Conservation (phyloP, 2,888 invertebrate genomes). For the Cepaea hortensis region DNA sequence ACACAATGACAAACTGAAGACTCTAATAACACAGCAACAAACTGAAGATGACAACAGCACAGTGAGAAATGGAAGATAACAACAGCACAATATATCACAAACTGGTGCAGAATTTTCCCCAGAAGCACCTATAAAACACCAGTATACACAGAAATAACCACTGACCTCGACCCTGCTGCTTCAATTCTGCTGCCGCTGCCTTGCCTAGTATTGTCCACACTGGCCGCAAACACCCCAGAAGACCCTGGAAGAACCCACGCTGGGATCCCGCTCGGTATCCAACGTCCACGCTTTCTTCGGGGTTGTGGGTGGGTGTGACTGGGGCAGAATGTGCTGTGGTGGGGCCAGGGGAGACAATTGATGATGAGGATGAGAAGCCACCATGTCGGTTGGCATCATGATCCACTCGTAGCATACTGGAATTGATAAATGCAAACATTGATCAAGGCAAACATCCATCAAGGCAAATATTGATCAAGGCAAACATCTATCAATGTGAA, state of each 20-base stretch:
- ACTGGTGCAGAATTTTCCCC: too few species aligned
- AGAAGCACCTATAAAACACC: too few species aligned
- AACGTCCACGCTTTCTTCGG: conserved; percentile 66
- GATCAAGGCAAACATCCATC: background rate
- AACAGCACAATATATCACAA: too few species aligned
- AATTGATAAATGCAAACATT: conserved; percentile 43
- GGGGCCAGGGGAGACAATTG: conserved; percentile 59
- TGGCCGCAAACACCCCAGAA: conserved; percentile 91
- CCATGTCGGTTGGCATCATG: conserved; percentile 70
- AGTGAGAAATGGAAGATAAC: too few species aligned
- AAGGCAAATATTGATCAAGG: background rate
- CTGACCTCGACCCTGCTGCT: conserved; percentile 65
- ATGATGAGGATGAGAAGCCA: conserved; percentile 59
- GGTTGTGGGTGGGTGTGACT: conserved; percentile 66
- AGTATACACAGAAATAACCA: too few species aligned
- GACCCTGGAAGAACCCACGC: conserved; percentile 79
- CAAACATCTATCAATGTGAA: background rate
- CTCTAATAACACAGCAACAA: too few species aligned
- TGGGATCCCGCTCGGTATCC: conserved; percentile 65
- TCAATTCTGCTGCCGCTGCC: conserved; percentile 77
- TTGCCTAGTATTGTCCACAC: conserved; percentile 91
- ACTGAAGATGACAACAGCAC: too few species aligned
- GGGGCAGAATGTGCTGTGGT: conserved; percentile 72
- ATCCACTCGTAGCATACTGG: conserved; percentile 74
- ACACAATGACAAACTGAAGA: too few species aligned